These are phyloP conservation scores for Struthidea cinerea DNA, from an alignment of 2,113 vertebrate species.

Conservation along the genomic window DNA sequence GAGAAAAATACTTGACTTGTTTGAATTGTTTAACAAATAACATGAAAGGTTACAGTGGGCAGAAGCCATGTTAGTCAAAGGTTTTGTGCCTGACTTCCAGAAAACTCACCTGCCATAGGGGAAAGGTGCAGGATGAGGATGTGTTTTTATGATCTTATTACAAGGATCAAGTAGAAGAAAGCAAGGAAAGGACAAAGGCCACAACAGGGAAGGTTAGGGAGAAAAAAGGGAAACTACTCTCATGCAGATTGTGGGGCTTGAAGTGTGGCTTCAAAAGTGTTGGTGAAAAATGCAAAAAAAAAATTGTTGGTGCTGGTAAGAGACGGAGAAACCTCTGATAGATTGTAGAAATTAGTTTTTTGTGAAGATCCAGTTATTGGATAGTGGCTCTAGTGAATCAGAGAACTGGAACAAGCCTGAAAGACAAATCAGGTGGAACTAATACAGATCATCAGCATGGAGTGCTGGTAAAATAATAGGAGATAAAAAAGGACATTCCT, in stretches of 20 bases:
- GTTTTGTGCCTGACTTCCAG: not conserved
- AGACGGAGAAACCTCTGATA: not conserved
- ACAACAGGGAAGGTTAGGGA: not conserved
- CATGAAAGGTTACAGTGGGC: not conserved
- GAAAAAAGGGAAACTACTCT: not conserved
- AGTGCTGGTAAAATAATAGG: not conserved
- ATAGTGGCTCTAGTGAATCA: not conserved
- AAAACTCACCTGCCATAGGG: not conserved
- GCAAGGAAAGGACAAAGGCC: not conserved
- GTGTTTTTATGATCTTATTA: not conserved
- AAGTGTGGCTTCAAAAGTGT: not conserved
- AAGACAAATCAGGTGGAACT: not conserved
- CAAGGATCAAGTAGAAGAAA: not conserved
- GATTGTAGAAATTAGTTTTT: not conserved
- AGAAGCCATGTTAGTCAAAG: not conserved
- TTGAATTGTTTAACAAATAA: not conserved
- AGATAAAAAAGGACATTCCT: not conserved
- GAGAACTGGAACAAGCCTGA: not conserved
- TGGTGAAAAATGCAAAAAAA: not conserved
- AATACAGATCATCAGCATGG: not conserved
- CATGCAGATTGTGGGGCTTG: not conserved
- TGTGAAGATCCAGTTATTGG: not conserved
- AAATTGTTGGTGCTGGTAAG: not conserved
- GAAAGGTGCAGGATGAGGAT: not conserved
- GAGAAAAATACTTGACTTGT: not conserved